phyloP scores from a whole-genome alignment of 2,113 vertebrate species.

The Calidris pygmaea region DNA sequence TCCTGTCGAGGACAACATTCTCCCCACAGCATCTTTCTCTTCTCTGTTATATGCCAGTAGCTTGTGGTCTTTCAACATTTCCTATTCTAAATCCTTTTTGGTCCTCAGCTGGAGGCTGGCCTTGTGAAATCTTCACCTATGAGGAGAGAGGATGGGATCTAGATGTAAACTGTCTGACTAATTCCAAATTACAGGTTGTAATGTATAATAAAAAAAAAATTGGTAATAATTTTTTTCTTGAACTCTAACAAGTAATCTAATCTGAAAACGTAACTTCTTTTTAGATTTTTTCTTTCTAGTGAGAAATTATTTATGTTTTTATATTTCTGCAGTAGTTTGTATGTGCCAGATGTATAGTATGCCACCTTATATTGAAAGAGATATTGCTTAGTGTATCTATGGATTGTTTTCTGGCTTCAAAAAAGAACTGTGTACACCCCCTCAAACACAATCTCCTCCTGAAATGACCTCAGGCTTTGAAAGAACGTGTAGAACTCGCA shows the following conservation, averaged over 20 bases:
- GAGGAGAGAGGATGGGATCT: neutral
- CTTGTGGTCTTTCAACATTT: neutral
- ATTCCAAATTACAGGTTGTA: neutral
- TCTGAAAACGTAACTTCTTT: neutral
- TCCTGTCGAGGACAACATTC: neutral
- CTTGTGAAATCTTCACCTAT: neutral
- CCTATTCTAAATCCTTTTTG: neutral
- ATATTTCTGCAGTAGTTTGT: neutral
- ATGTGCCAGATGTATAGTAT: neutral
- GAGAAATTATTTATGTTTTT: neutral
- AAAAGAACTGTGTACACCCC: neutral
- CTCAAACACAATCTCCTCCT: accelerated
- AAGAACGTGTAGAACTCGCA: neutral
- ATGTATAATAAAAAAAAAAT: neutral
- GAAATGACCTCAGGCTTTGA: neutral
- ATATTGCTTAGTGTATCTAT: neutral
- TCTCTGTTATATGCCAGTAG: neutral
- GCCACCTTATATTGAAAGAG: neutral
- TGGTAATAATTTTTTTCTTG: neutral
- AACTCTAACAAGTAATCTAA: neutral
- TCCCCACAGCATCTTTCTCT: neutral
- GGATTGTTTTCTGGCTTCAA: neutral
- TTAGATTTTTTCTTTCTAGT: neutral
- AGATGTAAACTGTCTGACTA: neutral
- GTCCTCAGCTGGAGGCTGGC: neutral